Base-by-base conservation (phyloP, 2,113 vertebrate genomes). In the Pachycephala philippinensis region DNA sequence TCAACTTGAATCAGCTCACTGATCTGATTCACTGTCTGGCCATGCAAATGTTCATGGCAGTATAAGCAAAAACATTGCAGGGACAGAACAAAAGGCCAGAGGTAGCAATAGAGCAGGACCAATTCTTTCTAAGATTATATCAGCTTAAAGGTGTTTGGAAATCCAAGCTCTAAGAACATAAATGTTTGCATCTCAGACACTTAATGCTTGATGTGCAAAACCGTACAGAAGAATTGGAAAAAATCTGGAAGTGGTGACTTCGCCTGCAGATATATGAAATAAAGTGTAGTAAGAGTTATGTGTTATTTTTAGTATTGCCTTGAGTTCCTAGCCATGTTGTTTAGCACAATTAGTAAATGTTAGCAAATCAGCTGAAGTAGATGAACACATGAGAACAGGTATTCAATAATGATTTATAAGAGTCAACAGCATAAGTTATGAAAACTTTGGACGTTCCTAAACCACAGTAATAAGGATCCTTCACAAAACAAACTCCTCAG, bases 21-120 rank as follows among this genome's bases (percentile, higher is more conserved):
- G 94, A 95, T 96, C 92, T 93, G 94, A 97, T 97, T 97, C 96
- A 95, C 71, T 95, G 92, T 92, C 95, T 96, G 83, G 60, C 86
- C 90, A 95, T 39, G 90, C 79, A 95, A 93, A 76, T 19, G 33
- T 86, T 92, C 90, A 80, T 54, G 63, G 79, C 71, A 95, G 59
- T 69, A 57, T n/a, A 90, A 95, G 79, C 86, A 90, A 94, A 95
- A 94, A 74, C 76, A 77, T 15, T 81, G 42, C 60, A 77, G 68
- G 60, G 54, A 69, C 79, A 90, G 85, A 96, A 94, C 79, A 93
- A 84, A 96, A 93, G 76, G 79, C 71, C 88, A 95, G 76, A 75
- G 64, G 89, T 37, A 90, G 76, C 61, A 90, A 76, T 2, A 87
- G 49, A 87, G 61, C 28, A 84, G 60, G 71, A 81, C 16, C 59